A percentile compares a stretch with the other conserved stretches of the same genome.
phyloP scores from a whole-genome alignment of 2,888 invertebrate species.

The Pogonocherus hispidulus region DNA sequence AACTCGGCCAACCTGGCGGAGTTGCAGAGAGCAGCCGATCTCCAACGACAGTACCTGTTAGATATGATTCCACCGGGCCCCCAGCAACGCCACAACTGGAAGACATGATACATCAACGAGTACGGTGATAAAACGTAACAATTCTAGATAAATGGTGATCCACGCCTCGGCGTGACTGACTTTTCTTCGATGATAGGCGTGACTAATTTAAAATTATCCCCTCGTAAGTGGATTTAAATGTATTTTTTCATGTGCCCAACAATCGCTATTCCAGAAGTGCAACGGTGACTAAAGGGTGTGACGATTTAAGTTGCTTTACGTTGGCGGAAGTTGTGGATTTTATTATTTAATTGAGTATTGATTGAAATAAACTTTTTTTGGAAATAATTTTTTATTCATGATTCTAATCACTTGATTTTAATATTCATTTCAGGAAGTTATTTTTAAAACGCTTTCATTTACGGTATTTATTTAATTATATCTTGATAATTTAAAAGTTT shows the following conservation, averaged over 20 bases:
- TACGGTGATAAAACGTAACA: constrained; percentile 40
- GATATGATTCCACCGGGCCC: constrained; percentile 90
- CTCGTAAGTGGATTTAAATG: constrained; percentile 35
- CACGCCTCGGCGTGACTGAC: constrained; percentile 15
- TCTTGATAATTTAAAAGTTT: too few relatives aligned
- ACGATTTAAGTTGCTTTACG: too few relatives aligned
- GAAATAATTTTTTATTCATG: too few relatives aligned
- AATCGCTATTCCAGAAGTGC: constrained; percentile 46
- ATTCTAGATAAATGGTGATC: constrained; percentile 40
- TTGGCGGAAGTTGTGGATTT: not conserved
- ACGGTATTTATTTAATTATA: too few relatives aligned
- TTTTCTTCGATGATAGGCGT: constrained; percentile 11
- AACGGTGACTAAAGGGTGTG: constrained; percentile 17
- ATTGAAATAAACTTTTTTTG: too few relatives aligned
- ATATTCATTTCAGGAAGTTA: too few relatives aligned
- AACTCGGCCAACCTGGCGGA: constrained; percentile 77
- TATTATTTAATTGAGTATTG: too few relatives aligned
- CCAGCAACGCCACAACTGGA: constrained; percentile 74
- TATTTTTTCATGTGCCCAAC: constrained; percentile 34
- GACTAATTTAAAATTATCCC: constrained; percentile 32
- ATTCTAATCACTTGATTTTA: too few relatives aligned
- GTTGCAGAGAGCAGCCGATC: constrained; percentile 86
- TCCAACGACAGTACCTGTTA: constrained; percentile 94
- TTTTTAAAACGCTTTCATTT: too few relatives aligned
- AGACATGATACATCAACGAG: constrained; percentile 69